Base-by-base conservation (phyloP, 2,113 vertebrate species). In the Vireo altiloquus region DNA sequence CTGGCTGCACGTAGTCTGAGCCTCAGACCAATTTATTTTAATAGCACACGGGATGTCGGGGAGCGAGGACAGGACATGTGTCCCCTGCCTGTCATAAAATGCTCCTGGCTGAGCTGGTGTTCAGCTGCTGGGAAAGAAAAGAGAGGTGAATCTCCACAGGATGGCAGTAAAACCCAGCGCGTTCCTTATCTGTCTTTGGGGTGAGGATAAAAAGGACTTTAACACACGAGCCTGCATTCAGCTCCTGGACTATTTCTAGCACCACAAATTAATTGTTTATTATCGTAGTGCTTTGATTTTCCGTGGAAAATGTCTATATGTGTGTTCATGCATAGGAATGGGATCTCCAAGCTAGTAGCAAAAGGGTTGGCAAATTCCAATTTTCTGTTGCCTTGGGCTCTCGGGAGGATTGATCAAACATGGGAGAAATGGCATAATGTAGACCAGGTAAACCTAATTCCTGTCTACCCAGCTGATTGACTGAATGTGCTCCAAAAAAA, bases 11-110 rank as follows among this genome's bases (percentile, higher is more conserved):
- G 8, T 16, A n/a, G 6, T n/a, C 35, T n/a, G 42, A 50, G n/a
- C 44, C 16, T 17, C 60, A 30, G 10, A 25, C 8, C 52, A 11
- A 17, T 25, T 16, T 21, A 6, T 49, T 76, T 50, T 17, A 35
- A 59, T 12, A 31, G 44, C 20, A 42, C 25, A 11, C 15, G 60
- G 50, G 53, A 35, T 22, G 21, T 50, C 61, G 31, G 25, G 25
- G 37, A 31, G 25, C 0, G 1, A 14, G 44, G 44, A 17, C 11
- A 35, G 33, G 31, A 66, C 30, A 35, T 2, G 8, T 50, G 42
- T 11, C 15, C 60, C 35, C 30, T 31, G 16, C 31, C 44, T 66
- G 21, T 14, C 8, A 31, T 17, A 14, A n/a, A 50, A 17, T 12
- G 37, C 25, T 86, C 44, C 37, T 11, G 71, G 17, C 44, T 44